Conservation (phyloP, 2,113 vertebrate genomes). For the Tachysurus fulvidraco region DNA sequence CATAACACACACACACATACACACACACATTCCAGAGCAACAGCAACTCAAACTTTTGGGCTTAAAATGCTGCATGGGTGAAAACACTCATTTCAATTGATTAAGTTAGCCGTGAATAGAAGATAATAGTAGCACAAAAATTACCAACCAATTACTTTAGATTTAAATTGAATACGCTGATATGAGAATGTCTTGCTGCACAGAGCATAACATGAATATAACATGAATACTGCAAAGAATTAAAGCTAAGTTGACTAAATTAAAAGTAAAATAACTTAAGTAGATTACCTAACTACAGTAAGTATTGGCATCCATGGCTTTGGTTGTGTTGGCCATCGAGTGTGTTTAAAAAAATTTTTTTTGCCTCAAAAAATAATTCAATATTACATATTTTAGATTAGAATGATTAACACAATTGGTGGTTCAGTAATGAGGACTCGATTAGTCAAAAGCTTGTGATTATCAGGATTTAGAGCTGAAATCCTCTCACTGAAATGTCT, state of each 20-base stretch:
- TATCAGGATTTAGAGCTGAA: too few species aligned
- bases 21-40: slow-evolving; percentile 22
- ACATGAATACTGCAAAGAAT: neutral
- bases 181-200: neutral
- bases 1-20: slow-evolving; percentile 57
- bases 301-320: neutral
- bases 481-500: too few species aligned
- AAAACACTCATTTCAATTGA: neutral
- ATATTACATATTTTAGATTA: neutral
- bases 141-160: neutral
- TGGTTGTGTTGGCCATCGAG: neutral
- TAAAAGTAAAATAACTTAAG: too few species aligned
- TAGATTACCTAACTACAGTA: neutral
- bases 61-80: neutral
- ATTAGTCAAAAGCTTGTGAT: neutral
- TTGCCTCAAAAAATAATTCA: neutral
- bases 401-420: neutral
- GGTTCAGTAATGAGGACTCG: neutral
- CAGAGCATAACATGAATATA: neutral
- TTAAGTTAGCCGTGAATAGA: neutral
- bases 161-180: neutral
- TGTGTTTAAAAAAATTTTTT: neutral
- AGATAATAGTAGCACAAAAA: neutral
- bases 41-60: neutral
- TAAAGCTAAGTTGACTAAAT: neutral